Conservation (phyloP, 2,888 invertebrate species). For the Dendrolimus houi region DNA sequence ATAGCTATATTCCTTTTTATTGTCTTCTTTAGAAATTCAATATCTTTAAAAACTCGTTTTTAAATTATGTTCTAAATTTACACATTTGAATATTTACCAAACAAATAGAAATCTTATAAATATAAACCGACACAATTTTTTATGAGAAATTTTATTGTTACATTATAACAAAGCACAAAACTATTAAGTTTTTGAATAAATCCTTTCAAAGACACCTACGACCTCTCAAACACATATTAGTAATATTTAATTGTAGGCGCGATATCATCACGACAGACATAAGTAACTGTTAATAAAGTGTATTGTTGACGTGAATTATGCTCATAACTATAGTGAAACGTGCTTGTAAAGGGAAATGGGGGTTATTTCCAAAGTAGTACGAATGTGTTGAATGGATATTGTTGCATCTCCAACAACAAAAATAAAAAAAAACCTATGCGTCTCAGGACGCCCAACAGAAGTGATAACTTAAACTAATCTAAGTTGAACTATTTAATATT, state of each 20-base stretch:
- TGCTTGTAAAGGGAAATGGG: slow-evolving; percentile 24
- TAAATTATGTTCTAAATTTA: too few relatives aligned
- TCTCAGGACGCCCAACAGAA: too few relatives aligned
- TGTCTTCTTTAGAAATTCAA: not conserved
- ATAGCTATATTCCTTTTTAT: not conserved
- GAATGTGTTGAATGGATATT: not conserved
- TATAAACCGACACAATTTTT: not conserved
- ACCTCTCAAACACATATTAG: slow-evolving; percentile 55
- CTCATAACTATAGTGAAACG: slow-evolving; percentile 53
- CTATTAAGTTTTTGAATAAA: slow-evolving; percentile 33
- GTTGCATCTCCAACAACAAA: too few relatives aligned
- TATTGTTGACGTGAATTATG: slow-evolving; percentile 74
- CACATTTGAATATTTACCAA: not conserved
- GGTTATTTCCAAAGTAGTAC: slow-evolving; percentile 27
- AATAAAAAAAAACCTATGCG: too few relatives aligned
- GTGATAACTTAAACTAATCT: too few relatives aligned
- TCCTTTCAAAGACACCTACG: slow-evolving; percentile 44
- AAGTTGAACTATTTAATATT: too few relatives aligned
- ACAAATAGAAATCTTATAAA: not conserved
- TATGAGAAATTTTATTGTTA: slow-evolving; percentile 10
- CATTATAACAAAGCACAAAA: slow-evolving; percentile 39
- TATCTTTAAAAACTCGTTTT: too few relatives aligned
- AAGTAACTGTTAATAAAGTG: slow-evolving; percentile 72
- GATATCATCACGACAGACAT: slow-evolving; percentile 65
- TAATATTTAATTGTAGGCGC: slow-evolving; percentile 71